Conservation (phyloP, 2,797 vertebrate species). For the Orientallactaga sibirica region DNA sequence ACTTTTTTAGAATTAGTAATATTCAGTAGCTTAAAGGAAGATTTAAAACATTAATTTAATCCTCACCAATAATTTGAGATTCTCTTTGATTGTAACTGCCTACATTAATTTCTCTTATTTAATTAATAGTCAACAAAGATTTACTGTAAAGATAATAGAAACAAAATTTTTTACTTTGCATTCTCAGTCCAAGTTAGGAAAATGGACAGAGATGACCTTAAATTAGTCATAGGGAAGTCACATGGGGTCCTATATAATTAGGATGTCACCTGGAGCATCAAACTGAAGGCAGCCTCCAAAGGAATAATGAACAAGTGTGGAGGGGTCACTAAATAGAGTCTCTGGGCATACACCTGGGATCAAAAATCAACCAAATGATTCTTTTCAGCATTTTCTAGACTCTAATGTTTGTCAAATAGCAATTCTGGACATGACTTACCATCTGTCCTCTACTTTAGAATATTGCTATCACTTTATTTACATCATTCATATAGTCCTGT, state of each 20-base stretch:
- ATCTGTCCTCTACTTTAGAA: not conserved
- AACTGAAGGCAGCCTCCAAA: not conserved
- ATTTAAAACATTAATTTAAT: conserved; percentile 6
- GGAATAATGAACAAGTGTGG: not conserved
- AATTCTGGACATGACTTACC: not conserved
- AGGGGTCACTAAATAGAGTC: not conserved
- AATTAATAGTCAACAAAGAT: not conserved
- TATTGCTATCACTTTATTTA: not conserved
- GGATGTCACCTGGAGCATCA: not conserved
- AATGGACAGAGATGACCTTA: not conserved
- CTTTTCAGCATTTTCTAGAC: not conserved
- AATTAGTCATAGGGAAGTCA: not conserved
- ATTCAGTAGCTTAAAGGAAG: not conserved
- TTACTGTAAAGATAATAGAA: not conserved
- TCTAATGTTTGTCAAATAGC: conserved; percentile 11
- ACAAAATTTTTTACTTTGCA: not conserved
- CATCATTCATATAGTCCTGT: conserved; percentile 1
- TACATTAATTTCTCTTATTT: not conserved
- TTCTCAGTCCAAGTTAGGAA: not conserved
- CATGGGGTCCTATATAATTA: too few relatives aligned
- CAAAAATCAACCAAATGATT: not conserved
- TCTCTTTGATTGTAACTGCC: not conserved
- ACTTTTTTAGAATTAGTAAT: conserved; percentile 15
- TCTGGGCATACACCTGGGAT: not conserved
- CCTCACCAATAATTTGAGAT: not conserved